Conservation (phyloP, 1,140 invertebrate genomes). For the Nasonia giraulti region DNA sequence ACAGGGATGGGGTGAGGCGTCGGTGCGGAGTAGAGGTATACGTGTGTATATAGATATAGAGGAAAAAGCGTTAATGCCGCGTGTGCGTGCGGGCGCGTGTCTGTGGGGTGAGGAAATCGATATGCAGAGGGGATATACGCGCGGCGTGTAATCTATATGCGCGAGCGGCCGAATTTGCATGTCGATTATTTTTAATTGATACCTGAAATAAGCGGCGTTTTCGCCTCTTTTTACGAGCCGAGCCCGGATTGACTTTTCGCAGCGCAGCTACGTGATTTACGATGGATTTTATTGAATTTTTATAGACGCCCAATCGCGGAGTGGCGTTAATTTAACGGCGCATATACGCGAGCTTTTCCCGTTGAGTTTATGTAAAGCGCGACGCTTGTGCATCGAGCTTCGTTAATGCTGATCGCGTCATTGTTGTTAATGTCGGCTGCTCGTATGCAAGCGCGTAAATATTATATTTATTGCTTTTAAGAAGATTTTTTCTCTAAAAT, state of each 20-base stretch:
- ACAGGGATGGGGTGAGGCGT: neutral
- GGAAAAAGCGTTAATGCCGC: neutral
- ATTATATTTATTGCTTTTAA: too few species aligned
- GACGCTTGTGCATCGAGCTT: neutral
- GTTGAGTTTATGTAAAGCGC: neutral
- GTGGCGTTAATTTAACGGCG: neutral
- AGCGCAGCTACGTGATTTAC: neutral
- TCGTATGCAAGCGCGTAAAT: too few species aligned
- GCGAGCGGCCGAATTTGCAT: slow-evolving; percentile 26
- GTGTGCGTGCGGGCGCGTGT: neutral
- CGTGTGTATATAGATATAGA: neutral
- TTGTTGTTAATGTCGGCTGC: too few species aligned
- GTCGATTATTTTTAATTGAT: slow-evolving; percentile 43
- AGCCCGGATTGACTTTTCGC: neutral
- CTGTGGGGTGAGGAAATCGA: neutral
- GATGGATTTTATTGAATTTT: neutral
- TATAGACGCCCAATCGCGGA: neutral
- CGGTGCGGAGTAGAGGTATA: neutral
- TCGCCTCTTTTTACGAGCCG: neutral
- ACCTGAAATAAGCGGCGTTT: neutral
- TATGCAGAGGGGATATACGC: neutral
- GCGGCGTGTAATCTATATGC: slow-evolving; percentile 17
- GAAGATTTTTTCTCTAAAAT: too few species aligned
- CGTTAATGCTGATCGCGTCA: neutral
- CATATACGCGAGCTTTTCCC: neutral